Conservation (phyloP, 64 coral and sea anemone genomes). For the Pachyseris speciosa region DNA sequence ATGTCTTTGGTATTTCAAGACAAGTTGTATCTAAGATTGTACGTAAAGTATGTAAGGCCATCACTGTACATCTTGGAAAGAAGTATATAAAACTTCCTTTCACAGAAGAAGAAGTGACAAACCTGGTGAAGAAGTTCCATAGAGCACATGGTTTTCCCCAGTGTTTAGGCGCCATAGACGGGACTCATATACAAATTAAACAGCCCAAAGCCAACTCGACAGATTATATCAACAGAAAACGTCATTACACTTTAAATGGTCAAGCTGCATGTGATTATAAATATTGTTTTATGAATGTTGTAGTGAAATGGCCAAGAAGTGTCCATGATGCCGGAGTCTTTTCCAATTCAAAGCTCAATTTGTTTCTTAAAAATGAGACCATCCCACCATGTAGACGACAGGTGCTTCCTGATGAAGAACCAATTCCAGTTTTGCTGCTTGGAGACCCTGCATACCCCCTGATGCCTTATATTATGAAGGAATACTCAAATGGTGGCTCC, state of each 20-base stretch:
- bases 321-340: conserved; percentile 23
- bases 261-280: conserved; percentile 5
- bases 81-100: neutral
- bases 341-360: conserved; percentile 1
- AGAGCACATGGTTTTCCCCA: conserved; percentile 15
- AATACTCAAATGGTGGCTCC: neutral
- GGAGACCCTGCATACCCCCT: conserved; percentile 5
- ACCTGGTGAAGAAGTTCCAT: neutral
- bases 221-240: conserved; percentile 24
- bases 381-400: conserved; percentile 17
- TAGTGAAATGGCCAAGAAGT: conserved; percentile 14
- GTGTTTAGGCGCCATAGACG: neutral
- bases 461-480: neutral
- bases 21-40: neutral
- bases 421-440: neutral
- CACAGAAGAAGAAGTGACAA: neutral
- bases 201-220: neutral
- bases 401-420: conserved; percentile 12
- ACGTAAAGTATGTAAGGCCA: neutral
- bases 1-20: conserved; percentile 14
- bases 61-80: neutral
- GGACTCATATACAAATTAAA: neutral
- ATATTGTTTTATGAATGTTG: conserved; percentile 34
- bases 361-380: neutral
- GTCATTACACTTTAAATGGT: neutral